A percentile compares a stretch with the other conserved stretches of the same genome.
phyloP scores from a whole-genome alignment of 2,888 invertebrate genomes.

The Pristionchus entomophagus region DNA sequence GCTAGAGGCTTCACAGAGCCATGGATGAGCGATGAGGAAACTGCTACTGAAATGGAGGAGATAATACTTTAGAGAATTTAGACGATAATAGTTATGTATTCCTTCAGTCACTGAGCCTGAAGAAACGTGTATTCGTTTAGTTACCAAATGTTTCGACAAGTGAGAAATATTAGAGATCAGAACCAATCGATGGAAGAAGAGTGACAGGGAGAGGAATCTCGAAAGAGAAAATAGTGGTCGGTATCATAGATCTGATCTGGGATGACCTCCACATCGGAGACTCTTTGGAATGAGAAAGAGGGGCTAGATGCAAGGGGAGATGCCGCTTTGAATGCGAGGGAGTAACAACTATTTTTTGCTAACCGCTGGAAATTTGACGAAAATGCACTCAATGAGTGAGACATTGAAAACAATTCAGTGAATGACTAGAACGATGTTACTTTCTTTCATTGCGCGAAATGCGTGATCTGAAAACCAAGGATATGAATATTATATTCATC shows the following conservation, averaged over 20 bases:
- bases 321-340: background rate
- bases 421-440: background rate
- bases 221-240: slow-evolving; percentile 7
- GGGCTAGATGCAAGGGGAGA: background rate
- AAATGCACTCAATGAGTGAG: background rate
- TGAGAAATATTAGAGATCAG: too few relatives aligned
- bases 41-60: background rate
- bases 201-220: slow-evolving; percentile 10
- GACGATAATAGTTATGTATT: too few relatives aligned
- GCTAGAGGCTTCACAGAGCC: slow-evolving; percentile 36
- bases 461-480: background rate
- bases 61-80: background rate
- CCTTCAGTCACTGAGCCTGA: too few relatives aligned
- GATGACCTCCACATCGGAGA: slow-evolving; percentile 38
- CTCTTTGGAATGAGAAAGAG: background rate
- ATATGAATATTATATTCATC: background rate
- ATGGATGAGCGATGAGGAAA: slow-evolving; percentile 11
- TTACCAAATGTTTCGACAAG: background rate
- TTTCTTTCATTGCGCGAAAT: background rate
- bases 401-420: slow-evolving; percentile 14
- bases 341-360: background rate
- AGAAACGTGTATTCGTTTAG: too few relatives aligned
- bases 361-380: background rate
- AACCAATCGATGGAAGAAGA: background rate
- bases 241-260: slow-evolving; percentile 43